These are phyloP conservation scores for Hetaerina americana DNA, from an alignment of 1,140 invertebrate genomes.

Conservation along the genomic window DNA sequence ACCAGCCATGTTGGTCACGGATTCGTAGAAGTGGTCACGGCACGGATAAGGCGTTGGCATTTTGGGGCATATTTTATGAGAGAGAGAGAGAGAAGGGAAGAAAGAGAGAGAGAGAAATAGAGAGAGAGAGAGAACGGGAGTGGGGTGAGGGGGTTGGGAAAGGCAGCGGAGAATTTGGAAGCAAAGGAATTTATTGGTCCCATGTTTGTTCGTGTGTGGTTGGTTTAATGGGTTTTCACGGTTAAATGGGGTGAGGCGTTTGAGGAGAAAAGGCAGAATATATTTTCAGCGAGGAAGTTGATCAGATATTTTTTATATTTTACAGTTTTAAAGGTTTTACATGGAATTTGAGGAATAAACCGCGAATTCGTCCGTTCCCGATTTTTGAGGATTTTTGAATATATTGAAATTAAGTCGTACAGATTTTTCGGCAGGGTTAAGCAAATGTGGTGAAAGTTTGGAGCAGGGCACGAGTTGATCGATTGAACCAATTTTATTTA, in stretches of 20 bases:
- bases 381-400: no score
- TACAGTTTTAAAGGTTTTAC: no score
- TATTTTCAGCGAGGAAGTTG: not conserved
- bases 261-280: not conserved
- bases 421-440: no score
- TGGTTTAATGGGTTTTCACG: not conserved
- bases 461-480: no score
- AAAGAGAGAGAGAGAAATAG: not conserved
- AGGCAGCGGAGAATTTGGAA: not conserved
- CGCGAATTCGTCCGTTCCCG: no score
- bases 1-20: not conserved
- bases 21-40: not conserved
- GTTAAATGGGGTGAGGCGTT: no score
- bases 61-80: not conserved
- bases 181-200: not conserved
- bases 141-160: not conserved
- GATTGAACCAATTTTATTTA: no score
- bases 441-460: no score
- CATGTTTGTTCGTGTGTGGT: not conserved
- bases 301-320: no score
- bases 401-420: no score
- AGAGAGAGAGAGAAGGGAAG: not conserved
- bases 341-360: no score
- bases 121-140: not conserved
- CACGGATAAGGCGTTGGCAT: not conserved